These are phyloP conservation scores for Agrochola macilenta DNA, from an alignment of 2,888 invertebrate genomes.

Conservation along the genomic window DNA sequence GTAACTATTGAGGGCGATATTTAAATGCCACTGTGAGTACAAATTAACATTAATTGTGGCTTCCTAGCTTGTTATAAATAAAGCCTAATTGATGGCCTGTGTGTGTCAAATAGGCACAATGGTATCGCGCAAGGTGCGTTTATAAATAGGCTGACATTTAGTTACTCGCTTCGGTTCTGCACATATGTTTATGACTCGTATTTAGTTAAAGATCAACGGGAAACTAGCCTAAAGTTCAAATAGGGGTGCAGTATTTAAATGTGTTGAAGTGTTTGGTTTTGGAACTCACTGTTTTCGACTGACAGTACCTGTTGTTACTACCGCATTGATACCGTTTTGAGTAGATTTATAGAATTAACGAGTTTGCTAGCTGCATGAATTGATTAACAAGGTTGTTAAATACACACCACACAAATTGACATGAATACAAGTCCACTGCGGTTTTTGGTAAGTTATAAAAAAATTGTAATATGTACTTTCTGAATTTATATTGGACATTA, in stretches of 20 bases:
- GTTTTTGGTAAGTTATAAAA: neutral
- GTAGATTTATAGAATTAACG: neutral
- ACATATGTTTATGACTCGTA: constrained; percentile 28
- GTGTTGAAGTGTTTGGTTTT: neutral
- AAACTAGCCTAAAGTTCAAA: constrained; percentile 44
- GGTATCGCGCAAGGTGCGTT: constrained; percentile 63
- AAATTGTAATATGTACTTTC: neutral
- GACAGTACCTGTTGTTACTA: neutral
- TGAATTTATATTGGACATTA: neutral
- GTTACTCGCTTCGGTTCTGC: constrained; percentile 17
- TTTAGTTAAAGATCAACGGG: constrained; percentile 53
- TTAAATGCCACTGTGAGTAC: constrained; percentile 29
- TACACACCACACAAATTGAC: neutral
- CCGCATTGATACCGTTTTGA: neutral
- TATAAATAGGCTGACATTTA: constrained; percentile 68
- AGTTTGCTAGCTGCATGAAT: neutral
- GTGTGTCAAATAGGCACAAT: constrained; percentile 54
- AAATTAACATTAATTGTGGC: constrained; percentile 32
- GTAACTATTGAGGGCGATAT: constrained; percentile 8
- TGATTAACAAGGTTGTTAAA: neutral
- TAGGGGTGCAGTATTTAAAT: constrained; percentile 31
- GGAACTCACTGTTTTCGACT: neutral
- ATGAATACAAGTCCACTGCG: neutral
- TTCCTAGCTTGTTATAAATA: constrained; percentile 47
- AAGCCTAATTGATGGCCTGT: constrained; percentile 51